Percentiles rank a stretch among this genome's conserved stretches.
phyloP scores from a whole-genome alignment of 2,888 invertebrate species.

The Sepioteuthis lessoniana region DNA sequence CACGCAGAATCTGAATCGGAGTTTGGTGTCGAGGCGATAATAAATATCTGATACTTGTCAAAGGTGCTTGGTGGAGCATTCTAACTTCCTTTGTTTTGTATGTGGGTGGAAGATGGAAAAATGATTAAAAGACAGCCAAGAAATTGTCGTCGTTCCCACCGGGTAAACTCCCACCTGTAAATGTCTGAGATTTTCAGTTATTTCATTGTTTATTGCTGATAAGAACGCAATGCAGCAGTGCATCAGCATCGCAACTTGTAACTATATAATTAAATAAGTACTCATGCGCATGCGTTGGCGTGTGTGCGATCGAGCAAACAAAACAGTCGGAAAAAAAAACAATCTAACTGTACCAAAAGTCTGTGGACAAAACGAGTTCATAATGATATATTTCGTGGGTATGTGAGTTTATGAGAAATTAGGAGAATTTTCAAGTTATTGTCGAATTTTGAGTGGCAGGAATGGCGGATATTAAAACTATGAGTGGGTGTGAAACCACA shows the following conservation, averaged over 20 bases:
- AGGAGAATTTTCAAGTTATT: not conserved
- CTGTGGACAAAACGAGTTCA: not conserved
- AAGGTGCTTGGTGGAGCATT: not conserved
- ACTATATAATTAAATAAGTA: slow-evolving; percentile 2
- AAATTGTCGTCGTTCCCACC: not conserved
- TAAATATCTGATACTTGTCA: not conserved
- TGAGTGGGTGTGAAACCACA: not conserved
- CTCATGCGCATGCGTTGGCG: not conserved
- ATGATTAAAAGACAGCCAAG: not conserved
- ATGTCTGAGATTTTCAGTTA: not conserved
- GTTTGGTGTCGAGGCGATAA: not conserved
- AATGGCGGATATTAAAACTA: not conserved
- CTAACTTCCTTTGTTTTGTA: not conserved
- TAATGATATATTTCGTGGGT: not conserved
- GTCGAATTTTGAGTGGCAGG: not conserved
- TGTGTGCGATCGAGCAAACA: not conserved
- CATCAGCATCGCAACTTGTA: not conserved
- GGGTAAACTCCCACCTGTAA: not conserved
- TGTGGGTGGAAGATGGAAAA: not conserved
- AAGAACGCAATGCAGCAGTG: not conserved
- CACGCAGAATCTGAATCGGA: not conserved
- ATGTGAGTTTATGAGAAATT: not conserved
- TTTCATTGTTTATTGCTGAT: not conserved
- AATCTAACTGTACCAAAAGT: not conserved
- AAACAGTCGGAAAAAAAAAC: not conserved